These are phyloP conservation scores for Operophtera brumata DNA, from an alignment of 2,888 invertebrate genomes.

Conservation along the genomic window DNA sequence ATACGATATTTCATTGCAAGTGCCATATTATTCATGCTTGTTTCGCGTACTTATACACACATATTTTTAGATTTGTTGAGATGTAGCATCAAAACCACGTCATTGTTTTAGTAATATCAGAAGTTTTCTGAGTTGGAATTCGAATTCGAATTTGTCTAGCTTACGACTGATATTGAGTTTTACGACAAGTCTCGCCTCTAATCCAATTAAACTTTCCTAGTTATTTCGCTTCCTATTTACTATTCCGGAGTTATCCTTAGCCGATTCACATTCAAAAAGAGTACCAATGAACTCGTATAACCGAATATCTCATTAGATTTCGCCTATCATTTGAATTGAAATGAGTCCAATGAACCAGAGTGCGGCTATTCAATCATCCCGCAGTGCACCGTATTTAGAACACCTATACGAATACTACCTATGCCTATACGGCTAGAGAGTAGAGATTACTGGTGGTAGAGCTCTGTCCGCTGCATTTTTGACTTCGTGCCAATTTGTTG, in stretches of 20 bases:
- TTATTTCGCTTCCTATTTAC: background rate
- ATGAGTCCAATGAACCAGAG: constrained; percentile 59
- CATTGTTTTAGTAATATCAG: background rate
- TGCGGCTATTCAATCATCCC: constrained; percentile 50
- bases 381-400: constrained; percentile 36
- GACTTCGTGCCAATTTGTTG: constrained; percentile 69
- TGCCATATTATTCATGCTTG: constrained; percentile 18
- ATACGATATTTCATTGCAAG: constrained; percentile 24
- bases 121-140: background rate
- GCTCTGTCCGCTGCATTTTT: constrained; percentile 62
- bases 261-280: constrained; percentile 1
- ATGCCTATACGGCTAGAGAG: constrained; percentile 29
- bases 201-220: constrained; percentile 2
- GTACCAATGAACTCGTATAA: background rate
- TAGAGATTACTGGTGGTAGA: constrained; percentile 14
- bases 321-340: constrained; percentile 36
- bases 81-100: background rate
- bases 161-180: background rate
- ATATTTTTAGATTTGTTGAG: background rate
- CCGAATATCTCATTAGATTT: constrained; percentile 13
- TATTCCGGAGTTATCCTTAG: background rate
- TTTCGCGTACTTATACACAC: constrained; percentile 2
- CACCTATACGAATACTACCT: constrained; percentile 10
- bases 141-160: background rate
- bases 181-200: background rate